Conservation (phyloP, 1,140 invertebrate species). For the Halyomorpha halys region DNA sequence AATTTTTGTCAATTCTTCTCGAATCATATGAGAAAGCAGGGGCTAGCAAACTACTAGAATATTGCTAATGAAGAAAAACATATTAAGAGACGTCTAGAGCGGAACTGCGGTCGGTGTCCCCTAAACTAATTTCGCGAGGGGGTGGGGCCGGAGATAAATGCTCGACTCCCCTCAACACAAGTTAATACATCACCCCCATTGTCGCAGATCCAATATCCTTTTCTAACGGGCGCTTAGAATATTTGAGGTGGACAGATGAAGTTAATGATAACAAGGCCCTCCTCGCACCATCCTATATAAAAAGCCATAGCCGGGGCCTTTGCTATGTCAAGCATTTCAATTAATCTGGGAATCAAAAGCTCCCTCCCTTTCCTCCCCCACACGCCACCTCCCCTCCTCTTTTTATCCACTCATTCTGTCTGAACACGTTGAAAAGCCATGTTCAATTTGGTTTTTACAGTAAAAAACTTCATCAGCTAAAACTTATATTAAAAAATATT, state of each 20-base stretch:
- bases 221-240: constrained; percentile 5
- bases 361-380: not conserved
- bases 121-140: too few relatives aligned
- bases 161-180: not conserved
- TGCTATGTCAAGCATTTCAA: constrained; percentile 10
- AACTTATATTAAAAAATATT: too few relatives aligned
- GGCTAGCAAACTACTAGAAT: too few relatives aligned
- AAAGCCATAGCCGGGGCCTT: constrained; percentile 1
- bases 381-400: not conserved
- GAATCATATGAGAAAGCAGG: too few relatives aligned
- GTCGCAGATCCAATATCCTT: constrained; percentile 11
- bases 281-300: not conserved
- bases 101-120: not conserved
- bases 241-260: constrained; percentile 11
- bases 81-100: not conserved
- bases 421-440: not conserved
- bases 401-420: constrained; percentile 1
- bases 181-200: constrained; percentile 9
- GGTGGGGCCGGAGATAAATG: too few relatives aligned
- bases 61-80: too few relatives aligned
- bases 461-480: too few relatives aligned
- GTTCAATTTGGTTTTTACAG: too few relatives aligned
- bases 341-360: constrained; percentile 12
- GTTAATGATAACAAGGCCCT: constrained; percentile 11
- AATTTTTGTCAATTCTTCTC: too few relatives aligned